Evolutionary conservation across 2,888 invertebrate genomes (phyloP), one percentile per base, ranked within the genome.

Genomic region (Salticus scenicus): DNA sequence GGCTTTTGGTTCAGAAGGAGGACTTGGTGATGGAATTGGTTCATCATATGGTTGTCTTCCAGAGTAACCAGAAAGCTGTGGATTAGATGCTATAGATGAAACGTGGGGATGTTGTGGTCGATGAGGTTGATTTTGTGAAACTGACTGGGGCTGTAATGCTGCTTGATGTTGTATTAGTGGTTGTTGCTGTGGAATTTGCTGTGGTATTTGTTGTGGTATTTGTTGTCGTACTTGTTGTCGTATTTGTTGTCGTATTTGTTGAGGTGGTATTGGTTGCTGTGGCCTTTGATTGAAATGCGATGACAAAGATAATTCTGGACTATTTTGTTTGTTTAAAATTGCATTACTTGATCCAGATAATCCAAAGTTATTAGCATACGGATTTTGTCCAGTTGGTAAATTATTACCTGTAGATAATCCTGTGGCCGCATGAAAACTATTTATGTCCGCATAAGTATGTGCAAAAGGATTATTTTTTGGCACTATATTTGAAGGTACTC

Each of bases 191-290:
- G 10, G 24, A 12, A 12, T 10, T 28, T 63, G 63, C 30, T 28
- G 31, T 1, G 7, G 10, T 14, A 20, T 7, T 17, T n/a, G 30
- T n/a, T 12, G 66, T 27, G 10, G 24, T 1, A 4, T 5, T 12
- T 20, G 63, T 27, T 63, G 63, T 27, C 7, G 14, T 7, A 12
- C 27, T 27, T 63, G 63, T 28, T 66, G 66, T 10, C 4, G 30
- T 7, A 70, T 66, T 7, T 81, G 81, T 28, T 75, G 79, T 24
- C 42, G n/a, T 17, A 57, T 51, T 51, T 80, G 78, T 14, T 78
- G 75, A 14, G 14, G 66, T 2, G 4, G 30, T 30, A 30, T 1
- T 14, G 30, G n/a, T 12, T 31, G 66, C 30, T 14, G 66, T 17
- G 12, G 31, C 17, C n/a, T 66, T 30, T 66, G 30, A 12, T 66